Evolutionary conservation across 1,140 invertebrate genomes (phyloP), one percentile per base, ranked within the genome.

Genomic region (Macrocentrus cingulum): DNA sequence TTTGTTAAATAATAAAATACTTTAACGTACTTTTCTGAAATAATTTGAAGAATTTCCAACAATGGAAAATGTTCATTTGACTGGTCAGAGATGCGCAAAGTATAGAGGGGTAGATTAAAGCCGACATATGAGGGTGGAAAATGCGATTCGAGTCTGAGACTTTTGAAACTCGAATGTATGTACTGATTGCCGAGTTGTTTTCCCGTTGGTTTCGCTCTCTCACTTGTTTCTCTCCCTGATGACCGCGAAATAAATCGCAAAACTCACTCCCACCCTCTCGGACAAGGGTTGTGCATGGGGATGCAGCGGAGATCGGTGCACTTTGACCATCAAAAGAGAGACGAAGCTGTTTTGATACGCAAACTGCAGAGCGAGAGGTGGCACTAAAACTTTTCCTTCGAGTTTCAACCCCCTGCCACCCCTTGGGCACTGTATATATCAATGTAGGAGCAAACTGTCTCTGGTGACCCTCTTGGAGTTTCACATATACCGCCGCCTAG

Each of bases 181-280:
- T n/a, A n/a, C n/a, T n/a, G n/a, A n/a, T n/a, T n/a, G n/a, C n/a
- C n/a, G n/a, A n/a, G n/a, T n/a, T 63, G 61, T 61, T 25, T 58
- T 56, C 62, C 66, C 55, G 65, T 74, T 65, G n/a, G n/a, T 59
- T 56, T 51, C 18, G 45, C 29, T 54, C 29, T 16, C 45, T 34
- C 42, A 23, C 52, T 25, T n/a, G 57, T 23, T 19, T 37, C 46
- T 29, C 13, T n/a, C 29, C 18, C 5, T 13, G 16, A 13, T 25
- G 34, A 49, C 61, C 61, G 56, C 63, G 61, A 65, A 58, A 71
- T 69, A 72, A 76, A 74, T 76, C 71, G 65, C 67, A 64, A 71
- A 71, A 73, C 69, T 73, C 66, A 49, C 25, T 16, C 29, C 20
- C 3, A 37, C 48, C 65, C 19, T 11, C 18, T 1, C 18, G 8